phyloP scores from a whole-genome alignment of 2,888 invertebrate species.

The Drosophila sordidula region DNA sequence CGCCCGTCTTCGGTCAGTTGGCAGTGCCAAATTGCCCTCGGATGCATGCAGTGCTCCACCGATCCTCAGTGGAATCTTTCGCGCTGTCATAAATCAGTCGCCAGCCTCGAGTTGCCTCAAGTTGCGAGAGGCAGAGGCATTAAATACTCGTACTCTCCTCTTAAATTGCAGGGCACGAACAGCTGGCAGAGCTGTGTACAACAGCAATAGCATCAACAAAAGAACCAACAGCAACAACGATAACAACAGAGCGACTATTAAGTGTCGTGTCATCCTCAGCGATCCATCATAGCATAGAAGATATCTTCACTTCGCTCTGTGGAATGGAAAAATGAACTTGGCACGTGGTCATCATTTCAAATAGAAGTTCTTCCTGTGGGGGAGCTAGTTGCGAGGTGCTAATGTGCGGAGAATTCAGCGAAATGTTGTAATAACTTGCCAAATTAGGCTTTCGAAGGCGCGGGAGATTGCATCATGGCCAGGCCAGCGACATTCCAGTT shows the following conservation, averaged over 20 bases:
- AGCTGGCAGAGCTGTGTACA: slow-evolving; percentile 43
- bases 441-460: slow-evolving; percentile 60
- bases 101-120: slow-evolving; percentile 56
- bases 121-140: slow-evolving; percentile 55
- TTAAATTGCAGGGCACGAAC: slow-evolving; percentile 74
- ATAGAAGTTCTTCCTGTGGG: slow-evolving; percentile 41
- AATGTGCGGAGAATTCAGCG: slow-evolving; percentile 41
- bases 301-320: slow-evolving; percentile 26
- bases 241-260: slow-evolving; percentile 64
- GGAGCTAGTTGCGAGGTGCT: slow-evolving; percentile 52
- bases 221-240: slow-evolving; percentile 30
- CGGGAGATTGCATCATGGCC: slow-evolving; percentile 53
- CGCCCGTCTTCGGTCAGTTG: slow-evolving; percentile 59
- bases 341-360: slow-evolving; percentile 73
- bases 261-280: slow-evolving; percentile 76
- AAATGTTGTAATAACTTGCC: slow-evolving; percentile 65
- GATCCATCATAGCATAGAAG: slow-evolving; percentile 73
- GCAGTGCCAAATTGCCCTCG: slow-evolving; percentile 67
- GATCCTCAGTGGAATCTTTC: slow-evolving; percentile 54
- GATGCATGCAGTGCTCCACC: slow-evolving; percentile 39
- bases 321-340: slow-evolving; percentile 63
- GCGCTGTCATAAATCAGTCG: slow-evolving; percentile 77
- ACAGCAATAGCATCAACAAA: slow-evolving; percentile 34
- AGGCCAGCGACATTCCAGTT: slow-evolving; percentile 34
- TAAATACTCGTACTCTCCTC: slow-evolving; percentile 69